Conservation (phyloP, 2,113 vertebrate species). For the Arvicanthis niloticus region DNA sequence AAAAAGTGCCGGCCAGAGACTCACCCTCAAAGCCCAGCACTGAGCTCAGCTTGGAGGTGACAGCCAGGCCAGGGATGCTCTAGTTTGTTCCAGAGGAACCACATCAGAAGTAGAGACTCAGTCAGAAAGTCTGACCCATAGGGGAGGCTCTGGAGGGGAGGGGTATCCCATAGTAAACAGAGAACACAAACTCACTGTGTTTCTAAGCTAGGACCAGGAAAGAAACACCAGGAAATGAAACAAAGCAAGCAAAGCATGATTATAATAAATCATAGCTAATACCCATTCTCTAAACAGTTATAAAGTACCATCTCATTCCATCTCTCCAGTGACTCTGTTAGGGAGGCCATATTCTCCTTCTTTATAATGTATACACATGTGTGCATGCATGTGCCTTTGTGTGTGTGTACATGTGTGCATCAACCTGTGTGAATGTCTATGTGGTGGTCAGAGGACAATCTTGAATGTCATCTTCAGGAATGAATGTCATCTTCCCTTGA, state of each 20-base stretch:
- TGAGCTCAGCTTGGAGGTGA: slow-evolving; percentile 83
- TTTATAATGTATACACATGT: not conserved
- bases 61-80: slow-evolving; percentile 72
- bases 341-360: not conserved
- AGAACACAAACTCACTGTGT: not conserved
- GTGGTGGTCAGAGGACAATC: not conserved
- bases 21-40: slow-evolving; percentile 84
- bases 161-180: slow-evolving; percentile 14
- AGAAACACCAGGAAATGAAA: not conserved
- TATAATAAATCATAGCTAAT: slow-evolving; percentile 8
- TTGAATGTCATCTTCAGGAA: not conserved
- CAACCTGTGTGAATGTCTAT: not conserved
- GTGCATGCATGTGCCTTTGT: not conserved
- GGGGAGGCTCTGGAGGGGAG: not conserved
- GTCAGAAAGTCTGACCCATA: slow-evolving; percentile 17
- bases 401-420: not conserved
- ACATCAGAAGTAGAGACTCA: slow-evolving; percentile 72
- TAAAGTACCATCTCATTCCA: not conserved
- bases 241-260: not conserved
- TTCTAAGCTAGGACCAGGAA: slow-evolving; percentile 34
- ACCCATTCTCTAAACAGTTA: not conserved
- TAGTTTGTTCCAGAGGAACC: slow-evolving; percentile 59
- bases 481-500: not conserved
- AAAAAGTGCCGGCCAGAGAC: slow-evolving; percentile 84
- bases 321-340: not conserved